Base-by-base conservation (phyloP, 2,113 vertebrate genomes). In the Entelurus aequoreus region DNA sequence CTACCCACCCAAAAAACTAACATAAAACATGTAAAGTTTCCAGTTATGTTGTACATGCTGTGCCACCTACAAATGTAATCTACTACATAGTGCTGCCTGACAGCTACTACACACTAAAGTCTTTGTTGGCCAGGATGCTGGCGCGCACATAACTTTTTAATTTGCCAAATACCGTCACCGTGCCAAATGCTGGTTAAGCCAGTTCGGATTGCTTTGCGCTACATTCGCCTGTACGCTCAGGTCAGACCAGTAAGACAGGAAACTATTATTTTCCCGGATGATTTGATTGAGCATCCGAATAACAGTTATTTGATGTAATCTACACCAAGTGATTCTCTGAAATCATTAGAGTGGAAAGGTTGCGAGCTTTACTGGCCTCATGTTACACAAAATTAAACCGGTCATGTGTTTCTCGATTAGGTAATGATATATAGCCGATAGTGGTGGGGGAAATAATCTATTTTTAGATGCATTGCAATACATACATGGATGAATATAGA, bases 101-200 rank as follows among this genome's bases (percentile, higher is more conserved):
- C 54, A 57, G 16, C n/a, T 38, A 19, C 38, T 38, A 38, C 40
- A 56, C 54, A 38, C 12, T 9, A 8, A 0, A 12, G 42, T 11
- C 42, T 46, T 11, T 46, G 42, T 46, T 9, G 3, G 42, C 42
- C 42, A 46, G 11, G 10, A 46, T n/a, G n/a, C n/a, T n/a, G n/a
- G n/a, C n/a, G n/a, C n/a, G n/a, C n/a, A n/a, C n/a, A n/a, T n/a
- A n/a, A n/a, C n/a, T n/a, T n/a, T n/a, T n/a, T n/a, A n/a, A n/a
- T 44, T 57, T 40, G n/a, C 37, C 38, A 57, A n/a, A 19, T 10
- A 11, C n/a, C 6, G n/a, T 44, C n/a, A 12, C 9, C n/a, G 38
- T 57, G 55, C 55, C 38, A 57, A 44, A 10, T 42, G 55, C 38
- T 57, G 38, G 38, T 19, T 57, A 38, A 57, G 54, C 54, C 42